Evolutionary conservation across 2,888 invertebrate genomes (phyloP), one percentile per base, ranked within the genome.

Genomic region (Amphimallon solstitiale): DNA sequence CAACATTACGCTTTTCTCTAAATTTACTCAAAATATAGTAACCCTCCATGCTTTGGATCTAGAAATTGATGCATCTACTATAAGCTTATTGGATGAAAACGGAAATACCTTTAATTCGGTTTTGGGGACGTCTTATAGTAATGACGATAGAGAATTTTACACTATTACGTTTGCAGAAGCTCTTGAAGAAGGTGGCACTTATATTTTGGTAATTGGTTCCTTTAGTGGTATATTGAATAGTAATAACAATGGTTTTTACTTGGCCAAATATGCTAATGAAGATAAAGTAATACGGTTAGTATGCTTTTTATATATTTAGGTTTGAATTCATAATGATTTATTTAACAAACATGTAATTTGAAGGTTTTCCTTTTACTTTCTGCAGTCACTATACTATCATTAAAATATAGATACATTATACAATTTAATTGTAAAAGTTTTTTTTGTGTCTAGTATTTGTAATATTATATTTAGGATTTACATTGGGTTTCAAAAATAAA

Each of bases 201-300:
- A 62, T 38, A 21, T 21, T 34, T 34, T 64, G 35, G 46, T 23
- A 1, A 45, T 64, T 34, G 37, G 19, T 12, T 15, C 64, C 4
- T 65, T 65, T 40, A 59, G 15, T 34, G 65, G 65, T 10, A 48
- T 29, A 29, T 29, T 65, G 10, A 43, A 65, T 49, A 17, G 10
- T 17, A 21, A 60, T 29, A 65, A 65, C 14, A 12, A 21, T 34
- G 65, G 65, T 1, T 65, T 65, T n/a, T 65, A 65, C 43, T 60
- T 65, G 34, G 65, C 59, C 2, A 48, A 12, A 49, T 65, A 65
- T 34, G 60, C 38, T 12, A 49, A 65, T 21, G 65, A 65, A 38
- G 38, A 65, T 38, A 60, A 60, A 35, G 29, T 14, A 6, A 2
- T n/a, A n/a, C 23, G 48, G 48, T 48, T 29, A 19, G 10, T 19